Percentiles rank a stretch among this genome's conserved stretches.
Evolutionary conservation across 2,888 invertebrate genomes (phyloP).

Genomic region (Leptogaster cylindrica): DNA sequence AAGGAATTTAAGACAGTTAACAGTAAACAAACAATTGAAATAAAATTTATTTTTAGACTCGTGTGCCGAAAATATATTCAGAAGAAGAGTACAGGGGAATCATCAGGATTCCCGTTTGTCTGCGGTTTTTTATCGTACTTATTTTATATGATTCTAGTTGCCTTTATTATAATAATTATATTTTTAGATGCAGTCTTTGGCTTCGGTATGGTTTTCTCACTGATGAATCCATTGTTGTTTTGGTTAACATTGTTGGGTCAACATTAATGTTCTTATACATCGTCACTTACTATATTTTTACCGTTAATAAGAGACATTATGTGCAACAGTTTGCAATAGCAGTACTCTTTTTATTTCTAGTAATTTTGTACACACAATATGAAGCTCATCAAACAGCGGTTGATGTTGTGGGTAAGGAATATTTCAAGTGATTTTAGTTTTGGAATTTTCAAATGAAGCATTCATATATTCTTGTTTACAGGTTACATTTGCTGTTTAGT

Average conservation of each 20-base stretch:
- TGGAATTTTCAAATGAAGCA: not conserved
- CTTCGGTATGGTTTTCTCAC: conserved; percentile 79
- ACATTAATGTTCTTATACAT: conserved; percentile 74
- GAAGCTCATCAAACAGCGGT: conserved; percentile 66
- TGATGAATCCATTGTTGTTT: conserved; percentile 72
- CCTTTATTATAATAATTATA: conserved; percentile 51
- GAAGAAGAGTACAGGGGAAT: conserved; percentile 78
- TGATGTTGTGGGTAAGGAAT: conserved; percentile 68
- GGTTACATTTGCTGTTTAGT: conserved; percentile 73
- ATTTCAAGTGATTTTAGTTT: not conserved
- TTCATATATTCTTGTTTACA: no score
- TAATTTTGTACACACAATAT: conserved; percentile 67
- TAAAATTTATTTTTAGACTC: conserved; percentile 65
- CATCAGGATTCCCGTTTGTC: conserved; percentile 78
- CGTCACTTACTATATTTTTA: conserved; percentile 74
- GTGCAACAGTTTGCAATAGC: conserved; percentile 69
- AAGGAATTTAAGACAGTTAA: conserved; percentile 63
- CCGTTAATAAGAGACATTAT: conserved; percentile 72
- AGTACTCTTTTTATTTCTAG: conserved; percentile 63
- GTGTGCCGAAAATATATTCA: conserved; percentile 77
- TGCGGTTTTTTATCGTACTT: conserved; percentile 77
- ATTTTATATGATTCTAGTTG: no score
- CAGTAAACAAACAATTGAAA: conserved; percentile 6
- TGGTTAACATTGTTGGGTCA: conserved; percentile 79
- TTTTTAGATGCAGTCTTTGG: conserved; percentile 76